A percentile compares a stretch with the other conserved stretches of the same genome.
Evolutionary conservation across 2,797 vertebrate species (phyloP).

Genomic region (Acanthornis magna): DNA sequence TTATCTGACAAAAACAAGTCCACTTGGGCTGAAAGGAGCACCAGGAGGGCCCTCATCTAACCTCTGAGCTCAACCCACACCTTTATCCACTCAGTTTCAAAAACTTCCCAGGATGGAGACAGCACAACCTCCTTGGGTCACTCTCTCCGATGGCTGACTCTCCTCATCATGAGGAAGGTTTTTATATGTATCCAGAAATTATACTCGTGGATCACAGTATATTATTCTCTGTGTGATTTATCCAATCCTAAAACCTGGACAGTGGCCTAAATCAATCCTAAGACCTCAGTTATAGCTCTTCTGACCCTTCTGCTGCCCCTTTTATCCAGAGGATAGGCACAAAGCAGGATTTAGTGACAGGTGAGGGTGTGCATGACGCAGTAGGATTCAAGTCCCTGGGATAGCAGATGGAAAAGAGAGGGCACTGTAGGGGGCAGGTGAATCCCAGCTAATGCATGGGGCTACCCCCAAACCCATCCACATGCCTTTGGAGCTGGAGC

Average conservation of each 20-base stretch:
- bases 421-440: not conserved
- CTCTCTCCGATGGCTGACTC: accelerated
- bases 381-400: not conserved
- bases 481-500: not conserved
- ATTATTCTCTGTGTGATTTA: not conserved
- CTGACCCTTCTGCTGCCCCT: not conserved
- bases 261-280: not conserved
- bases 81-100: not conserved
- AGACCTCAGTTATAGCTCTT: not conserved
- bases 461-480: not conserved
- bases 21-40: not conserved
- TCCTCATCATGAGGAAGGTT: not conserved
- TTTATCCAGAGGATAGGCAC: not conserved
- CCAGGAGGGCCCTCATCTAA: not conserved
- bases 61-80: not conserved
- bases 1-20: not conserved
- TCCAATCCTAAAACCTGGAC: not conserved
- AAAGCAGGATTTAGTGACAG: not conserved
- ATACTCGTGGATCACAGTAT: not conserved
- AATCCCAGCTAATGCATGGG: not conserved
- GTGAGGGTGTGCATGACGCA: accelerated
- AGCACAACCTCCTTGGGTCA: not conserved
- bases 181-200: not conserved
- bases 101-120: not conserved
- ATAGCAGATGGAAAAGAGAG: not conserved